Base-by-base conservation (phyloP, 2,113 vertebrate genomes). In the Bufo bufo region DNA sequence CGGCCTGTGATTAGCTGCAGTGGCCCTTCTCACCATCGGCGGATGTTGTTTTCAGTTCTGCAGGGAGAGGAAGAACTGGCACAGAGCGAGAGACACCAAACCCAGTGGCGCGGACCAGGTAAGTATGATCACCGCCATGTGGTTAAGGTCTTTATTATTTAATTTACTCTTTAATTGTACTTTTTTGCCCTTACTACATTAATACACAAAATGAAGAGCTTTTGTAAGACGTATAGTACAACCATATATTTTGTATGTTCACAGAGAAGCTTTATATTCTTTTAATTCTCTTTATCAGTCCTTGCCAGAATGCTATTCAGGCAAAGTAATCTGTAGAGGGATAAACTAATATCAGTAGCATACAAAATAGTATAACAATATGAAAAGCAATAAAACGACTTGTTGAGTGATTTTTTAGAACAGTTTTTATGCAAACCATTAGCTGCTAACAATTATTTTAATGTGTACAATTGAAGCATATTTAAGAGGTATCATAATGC, bases 381-480 rank as follows among this genome's bases (percentile, higher is more conserved):
- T 63, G 59, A 59, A 63, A 47, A 49, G 58, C 17, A 19, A 82
- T 82, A 65, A 63, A 82, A 61, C 12, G n/a, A 45, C 59, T 65
- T 65, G 58, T 45, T 47, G 45, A 65, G 59, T 47, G 45, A 65
- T 63, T 82, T 82, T 50, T 82, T 49, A 49, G 43, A 49, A 82
- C 33, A 19, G 43, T 65, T 49, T 82, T 82, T 82, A 82, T 63
- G 59, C 80, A 82, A 82, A 65, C 80, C 80, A 63, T 82, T 82
- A 63, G 80, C 80, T 82, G 59, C 65, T 82, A 65, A 63, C 80
- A 81, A 81, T 81, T 82, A 82, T 59, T 82, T 82, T 82, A 82
- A 82, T 82, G 58, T 65, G 80, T 82, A 63, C 80, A 65, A 82
- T 82, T 82, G 49, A 65, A 65, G 58, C 19, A 82, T 45, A 65